A percentile compares a stretch with the other conserved stretches of the same genome.
These are phyloP conservation scores for Anseranas semipalmata DNA, from an alignment of 2,113 vertebrate species.

Conservation along the genomic window DNA sequence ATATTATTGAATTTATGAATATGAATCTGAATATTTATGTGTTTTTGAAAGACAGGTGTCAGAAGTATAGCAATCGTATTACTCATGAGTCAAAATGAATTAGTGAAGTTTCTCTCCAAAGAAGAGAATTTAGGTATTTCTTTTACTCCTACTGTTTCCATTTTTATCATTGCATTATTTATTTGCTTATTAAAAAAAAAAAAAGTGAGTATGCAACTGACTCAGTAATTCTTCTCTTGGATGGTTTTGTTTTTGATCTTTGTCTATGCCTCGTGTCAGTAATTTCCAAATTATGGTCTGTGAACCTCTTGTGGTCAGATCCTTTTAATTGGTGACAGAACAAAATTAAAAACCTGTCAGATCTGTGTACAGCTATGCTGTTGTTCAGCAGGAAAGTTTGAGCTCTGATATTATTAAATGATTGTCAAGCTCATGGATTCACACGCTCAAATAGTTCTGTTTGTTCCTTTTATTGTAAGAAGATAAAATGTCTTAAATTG, in stretches of 20 bases:
- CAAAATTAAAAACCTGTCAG: background rate
- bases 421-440: background rate
- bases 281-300: background rate
- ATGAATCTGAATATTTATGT: background rate
- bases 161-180: background rate
- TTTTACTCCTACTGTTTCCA: background rate
- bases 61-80: background rate
- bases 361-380: background rate
- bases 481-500: background rate
- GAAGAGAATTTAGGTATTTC: background rate
- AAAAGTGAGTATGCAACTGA: background rate
- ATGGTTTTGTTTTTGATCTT: background rate
- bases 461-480: background rate
- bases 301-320: background rate
- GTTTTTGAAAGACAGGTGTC: background rate
- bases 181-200: background rate
- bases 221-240: background rate
- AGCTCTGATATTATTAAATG: background rate
- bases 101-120: background rate
- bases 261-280: background rate
- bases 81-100: background rate
- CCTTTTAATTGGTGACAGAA: background rate
- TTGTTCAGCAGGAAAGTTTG: background rate
- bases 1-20: background rate
- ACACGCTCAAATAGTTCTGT: background rate